Evolutionary conservation across 2,113 vertebrate genomes (phyloP), one percentile per base, ranked within the genome.

Genomic region (Bucco capensis): DNA sequence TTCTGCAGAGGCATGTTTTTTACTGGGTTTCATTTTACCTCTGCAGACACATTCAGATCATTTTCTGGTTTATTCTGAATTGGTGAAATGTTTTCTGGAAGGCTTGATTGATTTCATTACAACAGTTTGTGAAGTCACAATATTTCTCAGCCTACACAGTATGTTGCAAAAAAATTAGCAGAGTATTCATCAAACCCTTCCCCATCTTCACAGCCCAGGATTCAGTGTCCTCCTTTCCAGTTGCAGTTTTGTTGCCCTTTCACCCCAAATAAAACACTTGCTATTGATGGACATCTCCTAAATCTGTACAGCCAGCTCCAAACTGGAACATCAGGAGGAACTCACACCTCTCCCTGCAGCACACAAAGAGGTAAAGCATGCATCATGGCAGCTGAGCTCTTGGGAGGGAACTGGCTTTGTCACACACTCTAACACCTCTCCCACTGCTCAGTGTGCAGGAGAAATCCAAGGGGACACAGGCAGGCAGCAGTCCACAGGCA

Each of bases 371-470:
- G 88, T 80, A 91, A 92, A 96, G 88, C 72, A 91, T 64, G 64
- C 92, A 88, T 40, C 14, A 51, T 91, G 94, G 95, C 92, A 96
- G 89, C 86, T 88, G 88, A 95, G 54, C 60, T 93, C 73, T 83
- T 64, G 76, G 72, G 89, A 93, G 94, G 78, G 66, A 83, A 37
- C 67, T 31, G 73, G 56, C 16, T 94, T 95, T 96, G 92, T 95
- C 92, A 93, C 73, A 83, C 58, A 82, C 92, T 69, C 37, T 79
- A 90, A 83, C 92, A 58, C 66, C 65, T 72, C 50, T 28, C 23
- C 69, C 61, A 81, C 72, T 76, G 86, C 78, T 19, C 40, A 62
- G 76, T 14, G 78, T 5, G 17, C 3, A 21, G 77, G 46, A 91
- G 49, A 89, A 96, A 95, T 75, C 82, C 73, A 35, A 96, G 71